These are phyloP conservation scores for Nephrotoma guestfalica DNA, from an alignment of 2,888 invertebrate genomes.

Conservation along the genomic window DNA sequence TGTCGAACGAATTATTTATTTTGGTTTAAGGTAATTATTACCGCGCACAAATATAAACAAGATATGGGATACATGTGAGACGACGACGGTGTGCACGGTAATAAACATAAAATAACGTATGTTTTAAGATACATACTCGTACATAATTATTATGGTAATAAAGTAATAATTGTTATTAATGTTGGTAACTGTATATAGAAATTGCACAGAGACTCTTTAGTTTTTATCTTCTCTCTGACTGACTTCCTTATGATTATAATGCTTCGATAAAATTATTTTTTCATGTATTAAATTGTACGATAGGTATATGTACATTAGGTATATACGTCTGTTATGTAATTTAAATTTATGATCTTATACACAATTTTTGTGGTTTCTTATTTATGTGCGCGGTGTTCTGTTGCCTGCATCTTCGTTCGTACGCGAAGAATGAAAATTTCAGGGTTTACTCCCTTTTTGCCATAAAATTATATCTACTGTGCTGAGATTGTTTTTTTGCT, in stretches of 20 bases:
- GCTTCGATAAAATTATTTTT: neutral
- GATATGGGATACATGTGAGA: neutral
- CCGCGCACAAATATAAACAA: neutral
- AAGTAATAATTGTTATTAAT: neutral
- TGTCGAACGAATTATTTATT: neutral
- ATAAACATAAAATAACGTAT: neutral
- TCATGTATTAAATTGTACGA: neutral
- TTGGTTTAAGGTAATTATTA: neutral
- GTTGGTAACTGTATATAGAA: neutral
- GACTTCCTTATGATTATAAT: neutral
- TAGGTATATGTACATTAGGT: neutral
- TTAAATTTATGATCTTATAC: neutral
- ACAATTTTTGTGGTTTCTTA: neutral
- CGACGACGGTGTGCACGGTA: neutral
- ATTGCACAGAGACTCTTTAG: neutral
- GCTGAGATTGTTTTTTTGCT: neutral
- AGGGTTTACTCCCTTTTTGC: neutral
- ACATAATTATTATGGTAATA: neutral
- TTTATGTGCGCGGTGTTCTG: neutral
- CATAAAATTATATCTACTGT: neutral
- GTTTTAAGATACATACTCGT: neutral
- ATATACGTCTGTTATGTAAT: neutral
- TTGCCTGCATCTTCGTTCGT: neutral
- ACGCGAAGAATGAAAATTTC: neutral
- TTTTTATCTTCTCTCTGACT: neutral